These are phyloP conservation scores for Spongilla lacustris DNA, from an alignment of 37 sponge, comb jelly and placozoan genomes.

Conservation along the genomic window DNA sequence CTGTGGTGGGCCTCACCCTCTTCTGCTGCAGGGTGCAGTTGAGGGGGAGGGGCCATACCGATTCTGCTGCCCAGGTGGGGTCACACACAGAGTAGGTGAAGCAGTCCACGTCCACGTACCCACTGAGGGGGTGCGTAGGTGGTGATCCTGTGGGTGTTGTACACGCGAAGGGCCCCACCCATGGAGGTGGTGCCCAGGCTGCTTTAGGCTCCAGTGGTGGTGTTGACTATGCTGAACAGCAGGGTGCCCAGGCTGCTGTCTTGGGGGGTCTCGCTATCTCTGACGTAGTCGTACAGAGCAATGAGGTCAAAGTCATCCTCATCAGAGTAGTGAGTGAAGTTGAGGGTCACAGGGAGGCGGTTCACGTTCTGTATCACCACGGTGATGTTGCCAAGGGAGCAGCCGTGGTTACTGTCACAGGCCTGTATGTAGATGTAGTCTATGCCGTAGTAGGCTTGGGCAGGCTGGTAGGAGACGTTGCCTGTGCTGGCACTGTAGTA, in stretches of 20 bases:
- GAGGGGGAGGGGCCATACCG: conserved; percentile 51
- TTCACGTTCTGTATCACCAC: conserved; percentile 71
- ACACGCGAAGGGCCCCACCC: conserved; percentile 76
- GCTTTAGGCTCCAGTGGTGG: conserved; percentile 7
- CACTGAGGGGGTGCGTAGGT: conserved; percentile 73
- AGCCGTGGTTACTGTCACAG: conserved; percentile 70
- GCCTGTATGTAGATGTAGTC: conserved; percentile 71
- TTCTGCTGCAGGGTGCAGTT: conserved; percentile 41
- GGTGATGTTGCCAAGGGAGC: conserved; percentile 56
- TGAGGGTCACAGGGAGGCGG: conserved; percentile 67
- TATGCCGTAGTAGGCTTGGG: conserved; percentile 49
- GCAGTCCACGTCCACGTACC: conserved; percentile 78
- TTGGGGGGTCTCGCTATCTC: conserved; percentile 59
- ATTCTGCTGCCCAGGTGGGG: conserved; percentile 49
- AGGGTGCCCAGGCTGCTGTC: background rate
- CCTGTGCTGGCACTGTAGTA: conserved; percentile 68
- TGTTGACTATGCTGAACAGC: background rate
- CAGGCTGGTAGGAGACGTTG: conserved; percentile 58
- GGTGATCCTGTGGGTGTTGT: conserved; percentile 84
- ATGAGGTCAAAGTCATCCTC: conserved; percentile 90
- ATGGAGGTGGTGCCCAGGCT: conserved; percentile 44
- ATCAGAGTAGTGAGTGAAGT: conserved; percentile 49
- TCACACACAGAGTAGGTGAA: conserved; percentile 90
- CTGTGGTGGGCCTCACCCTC: conserved; percentile 72
- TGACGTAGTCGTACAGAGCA: conserved; percentile 42